Conservation (phyloP, 2,113 vertebrate species). For the Rhynchopsitta pachyrhyncha region DNA sequence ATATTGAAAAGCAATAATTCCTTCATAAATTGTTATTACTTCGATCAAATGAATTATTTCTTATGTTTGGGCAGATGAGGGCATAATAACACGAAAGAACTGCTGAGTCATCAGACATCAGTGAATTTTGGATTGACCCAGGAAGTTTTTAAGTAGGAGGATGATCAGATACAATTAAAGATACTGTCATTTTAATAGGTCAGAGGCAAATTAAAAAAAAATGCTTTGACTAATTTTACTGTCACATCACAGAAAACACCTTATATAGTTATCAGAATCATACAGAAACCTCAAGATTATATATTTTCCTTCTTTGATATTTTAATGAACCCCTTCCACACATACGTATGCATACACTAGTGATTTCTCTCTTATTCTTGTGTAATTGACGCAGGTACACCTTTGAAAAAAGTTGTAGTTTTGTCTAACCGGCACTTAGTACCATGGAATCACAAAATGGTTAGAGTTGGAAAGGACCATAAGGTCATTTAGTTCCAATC, state of each 20-base stretch:
- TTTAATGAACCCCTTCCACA: not conserved
- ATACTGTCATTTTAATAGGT: not conserved
- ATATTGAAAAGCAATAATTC: not conserved
- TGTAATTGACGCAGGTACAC: not conserved
- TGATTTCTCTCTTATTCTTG: not conserved
- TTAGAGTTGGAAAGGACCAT: not conserved
- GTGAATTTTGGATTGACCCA: not conserved
- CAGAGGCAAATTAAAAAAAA: not conserved
- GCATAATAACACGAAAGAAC: accelerated
- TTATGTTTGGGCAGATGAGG: not conserved
- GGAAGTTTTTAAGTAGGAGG: not conserved
- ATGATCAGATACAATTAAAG: not conserved
- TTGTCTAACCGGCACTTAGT: not conserved
- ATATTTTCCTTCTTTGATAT: not conserved
- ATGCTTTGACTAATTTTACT: not conserved
- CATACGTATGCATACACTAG: accelerated
- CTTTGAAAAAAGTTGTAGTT: not conserved
- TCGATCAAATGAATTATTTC: not conserved
- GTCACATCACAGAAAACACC: not conserved
- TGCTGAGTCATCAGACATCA: not conserved
- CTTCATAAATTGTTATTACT: not conserved
- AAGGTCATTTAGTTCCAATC: not conserved
- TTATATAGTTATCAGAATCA: not conserved
- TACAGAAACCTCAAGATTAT: not conserved
- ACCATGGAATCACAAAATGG: not conserved